Conservation (phyloP, 1,140 invertebrate genomes). For the Brachionus rotundiformis region DNA sequence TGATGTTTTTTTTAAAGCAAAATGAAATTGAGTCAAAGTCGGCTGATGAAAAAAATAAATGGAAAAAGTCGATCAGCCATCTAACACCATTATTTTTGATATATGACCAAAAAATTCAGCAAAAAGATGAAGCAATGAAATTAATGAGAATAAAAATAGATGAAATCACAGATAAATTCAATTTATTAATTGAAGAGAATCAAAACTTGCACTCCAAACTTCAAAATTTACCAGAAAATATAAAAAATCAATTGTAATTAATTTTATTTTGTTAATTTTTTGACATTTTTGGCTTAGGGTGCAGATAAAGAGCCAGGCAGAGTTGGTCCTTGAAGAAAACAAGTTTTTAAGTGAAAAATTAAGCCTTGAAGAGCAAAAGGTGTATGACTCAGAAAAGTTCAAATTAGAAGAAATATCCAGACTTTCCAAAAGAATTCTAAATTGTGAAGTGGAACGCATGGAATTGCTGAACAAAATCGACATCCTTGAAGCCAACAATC, state of each 20-base stretch:
- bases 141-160: constrained; percentile 10
- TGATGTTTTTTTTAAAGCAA: not conserved
- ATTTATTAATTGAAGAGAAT: constrained; percentile 36
- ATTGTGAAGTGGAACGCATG: constrained; percentile 21
- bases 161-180: not conserved
- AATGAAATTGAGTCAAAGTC: not conserved
- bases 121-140: constrained; percentile 38
- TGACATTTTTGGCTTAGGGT: not conserved
- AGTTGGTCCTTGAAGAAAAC: constrained; percentile 46
- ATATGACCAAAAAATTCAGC: constrained; percentile 33
- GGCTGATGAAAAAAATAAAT: constrained; percentile 2
- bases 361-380: constrained; percentile 20
- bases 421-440: constrained; percentile 11
- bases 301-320: constrained; percentile 44
- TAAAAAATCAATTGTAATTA: constrained; percentile 47
- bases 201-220: constrained; percentile 10
- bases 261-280: not conserved
- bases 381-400: constrained; percentile 18
- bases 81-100: constrained; percentile 14
- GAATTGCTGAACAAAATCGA: constrained; percentile 39
- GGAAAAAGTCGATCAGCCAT: constrained; percentile 7
- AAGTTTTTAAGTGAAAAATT: constrained; percentile 31
- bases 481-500: constrained; percentile 7
- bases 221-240: constrained; percentile 14
- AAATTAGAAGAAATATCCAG: constrained; percentile 27